phyloP scores from a whole-genome alignment of 2,113 vertebrate genomes.

The Thalassarche chlororhynchos region DNA sequence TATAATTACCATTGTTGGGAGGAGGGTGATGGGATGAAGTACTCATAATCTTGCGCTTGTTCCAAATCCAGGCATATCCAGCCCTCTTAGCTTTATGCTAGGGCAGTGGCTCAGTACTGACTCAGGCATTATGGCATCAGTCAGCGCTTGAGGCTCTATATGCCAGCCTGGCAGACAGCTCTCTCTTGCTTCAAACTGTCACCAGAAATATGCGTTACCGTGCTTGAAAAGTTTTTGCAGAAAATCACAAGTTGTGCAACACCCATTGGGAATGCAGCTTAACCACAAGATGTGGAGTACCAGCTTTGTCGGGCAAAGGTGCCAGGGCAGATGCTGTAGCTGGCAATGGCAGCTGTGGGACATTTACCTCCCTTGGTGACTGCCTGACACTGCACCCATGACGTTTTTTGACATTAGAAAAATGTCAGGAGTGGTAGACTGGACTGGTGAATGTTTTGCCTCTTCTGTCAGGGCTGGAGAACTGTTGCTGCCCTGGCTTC shows the following conservation, averaged over 20 bases:
- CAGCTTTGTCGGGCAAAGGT: neutral
- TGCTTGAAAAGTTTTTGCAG: neutral
- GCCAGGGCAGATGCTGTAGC: neutral
- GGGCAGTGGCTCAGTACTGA: neutral
- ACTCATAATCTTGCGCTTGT: neutral
- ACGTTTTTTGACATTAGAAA: neutral
- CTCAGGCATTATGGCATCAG: neutral
- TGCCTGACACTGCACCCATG: neutral
- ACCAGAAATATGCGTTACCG: neutral
- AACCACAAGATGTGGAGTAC: neutral
- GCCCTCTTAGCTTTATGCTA: neutral
- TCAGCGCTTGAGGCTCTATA: neutral
- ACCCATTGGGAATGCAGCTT: neutral
- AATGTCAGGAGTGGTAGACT: neutral
- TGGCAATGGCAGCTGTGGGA: neutral
- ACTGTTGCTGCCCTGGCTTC: neutral
- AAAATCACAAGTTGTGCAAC: neutral
- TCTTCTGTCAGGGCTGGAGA: neutral
- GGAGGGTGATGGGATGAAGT: neutral
- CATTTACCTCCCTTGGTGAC: neutral
- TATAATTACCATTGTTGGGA: neutral
- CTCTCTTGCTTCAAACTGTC: neutral
- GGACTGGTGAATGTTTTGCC: neutral
- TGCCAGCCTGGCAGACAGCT: neutral
- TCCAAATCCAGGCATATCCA: neutral